These are phyloP conservation scores for Ptilorrhoa leucosticta DNA, from an alignment of 2,113 vertebrate genomes.

Conservation along the genomic window DNA sequence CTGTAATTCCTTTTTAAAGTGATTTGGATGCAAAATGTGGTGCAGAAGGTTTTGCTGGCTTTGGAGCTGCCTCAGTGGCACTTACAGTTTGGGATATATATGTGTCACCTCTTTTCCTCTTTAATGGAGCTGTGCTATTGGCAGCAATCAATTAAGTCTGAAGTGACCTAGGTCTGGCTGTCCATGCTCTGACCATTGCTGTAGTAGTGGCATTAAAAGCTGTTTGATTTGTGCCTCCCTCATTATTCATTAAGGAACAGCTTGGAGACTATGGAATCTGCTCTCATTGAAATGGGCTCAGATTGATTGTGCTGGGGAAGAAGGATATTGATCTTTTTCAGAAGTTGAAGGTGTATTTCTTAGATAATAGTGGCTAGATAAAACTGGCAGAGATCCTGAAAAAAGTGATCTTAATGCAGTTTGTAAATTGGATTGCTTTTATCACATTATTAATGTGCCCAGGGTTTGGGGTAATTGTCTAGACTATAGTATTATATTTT, in stretches of 20 bases:
- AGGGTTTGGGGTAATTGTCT: not conserved
- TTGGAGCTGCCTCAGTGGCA: not conserved
- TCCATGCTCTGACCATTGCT: not conserved
- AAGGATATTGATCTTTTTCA: constrained; percentile 4
- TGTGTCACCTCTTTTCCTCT: not conserved
- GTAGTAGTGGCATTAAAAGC: constrained; percentile 18
- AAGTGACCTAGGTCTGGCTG: not conserved
- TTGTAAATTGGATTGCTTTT: constrained; percentile 26
- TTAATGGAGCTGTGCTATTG: not conserved
- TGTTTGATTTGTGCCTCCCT: constrained; percentile 40
- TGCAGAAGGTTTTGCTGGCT: not conserved
- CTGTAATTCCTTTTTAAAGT: not conserved
- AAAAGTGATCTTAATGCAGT: constrained; percentile 30
- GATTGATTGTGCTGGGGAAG: not conserved
- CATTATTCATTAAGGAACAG: constrained; percentile 1
- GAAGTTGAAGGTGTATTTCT: not conserved
- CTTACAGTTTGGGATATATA: not conserved
- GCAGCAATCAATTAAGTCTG: not conserved
- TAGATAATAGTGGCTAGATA: not conserved
- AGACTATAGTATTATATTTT: not conserved
- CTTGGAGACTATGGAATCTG: not conserved
- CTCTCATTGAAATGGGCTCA: not conserved
- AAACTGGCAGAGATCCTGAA: constrained; percentile 14
- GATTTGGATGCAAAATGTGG: not conserved
- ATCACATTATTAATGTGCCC: not conserved